A percentile compares a stretch with the other conserved stretches of the same genome.
Conservation (phyloP, 1,140 invertebrate genomes). For the Delia radicum region DNA sequence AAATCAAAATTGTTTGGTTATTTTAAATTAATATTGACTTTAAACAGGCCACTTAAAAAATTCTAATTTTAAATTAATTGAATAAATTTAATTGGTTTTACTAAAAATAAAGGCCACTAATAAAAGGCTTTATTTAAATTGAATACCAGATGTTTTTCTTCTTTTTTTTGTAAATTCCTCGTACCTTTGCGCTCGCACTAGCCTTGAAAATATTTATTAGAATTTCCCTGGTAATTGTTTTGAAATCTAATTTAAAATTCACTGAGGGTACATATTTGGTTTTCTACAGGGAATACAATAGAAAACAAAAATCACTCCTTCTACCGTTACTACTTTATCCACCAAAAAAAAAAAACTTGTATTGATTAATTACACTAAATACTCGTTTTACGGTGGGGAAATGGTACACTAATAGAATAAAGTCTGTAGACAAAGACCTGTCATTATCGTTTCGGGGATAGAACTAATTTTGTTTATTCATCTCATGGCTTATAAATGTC, state of each 20-base stretch:
- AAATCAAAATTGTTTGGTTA: no score
- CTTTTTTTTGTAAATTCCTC: not conserved
- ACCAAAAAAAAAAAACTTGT: not conserved
- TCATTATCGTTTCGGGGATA: no score
- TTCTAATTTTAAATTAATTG: not conserved
- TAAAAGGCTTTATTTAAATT: no score
- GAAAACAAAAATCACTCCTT: not conserved
- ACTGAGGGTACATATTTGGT: not conserved
- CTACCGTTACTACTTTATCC: not conserved
- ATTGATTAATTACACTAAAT: not conserved
- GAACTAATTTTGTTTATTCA: no score
- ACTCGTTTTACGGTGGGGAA: not conserved
- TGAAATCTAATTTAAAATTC: not conserved
- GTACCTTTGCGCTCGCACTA: not conserved
- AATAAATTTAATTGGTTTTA: not conserved
- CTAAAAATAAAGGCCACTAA: not conserved
- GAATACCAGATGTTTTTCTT: no score
- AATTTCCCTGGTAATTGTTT: not conserved
- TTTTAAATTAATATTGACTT: no score
- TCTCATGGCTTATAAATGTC: no score
- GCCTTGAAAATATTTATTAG: not conserved
- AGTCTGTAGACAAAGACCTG: no score
- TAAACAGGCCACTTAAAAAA: not conserved
- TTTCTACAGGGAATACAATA: no score
- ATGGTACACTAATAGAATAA: no score